Base-by-base conservation (phyloP, 2,888 invertebrate species). In the Pinctada fucata region DNA sequence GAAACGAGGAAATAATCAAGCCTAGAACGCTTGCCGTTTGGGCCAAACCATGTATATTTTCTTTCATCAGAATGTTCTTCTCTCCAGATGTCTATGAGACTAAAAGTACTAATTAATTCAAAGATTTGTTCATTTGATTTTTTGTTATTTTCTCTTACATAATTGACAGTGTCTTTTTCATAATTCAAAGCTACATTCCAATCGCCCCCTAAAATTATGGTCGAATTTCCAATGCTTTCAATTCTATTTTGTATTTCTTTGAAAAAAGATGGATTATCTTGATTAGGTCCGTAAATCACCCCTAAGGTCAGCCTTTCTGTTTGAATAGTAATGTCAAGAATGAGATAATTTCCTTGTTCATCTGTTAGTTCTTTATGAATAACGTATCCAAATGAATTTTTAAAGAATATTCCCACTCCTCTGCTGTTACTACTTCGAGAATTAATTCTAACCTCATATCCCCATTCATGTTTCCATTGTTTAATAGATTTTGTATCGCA, bases 341-440 rank as follows among this genome's bases (percentile, higher is more conserved):
- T 16, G 13, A 75, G 16, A 68, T 45, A 75, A 52, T 75, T 75
- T 3, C 75, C 75, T 45, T 68, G 47, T 51, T 16, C 13, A 16
- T 75, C 75, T 8, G 51, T 75, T 49, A 75, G 67, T 51, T 16
- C 52, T 2, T 75, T 68, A 48, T 51, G 13, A 10, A 75, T 75
- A 45, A 68, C 48, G n/a, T 65, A 68, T 45, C 68, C 31, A 68
- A 75, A 68, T 31, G 68, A 51, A 49, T 75, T 75, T 65, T 75
- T 75, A 49, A 75, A 75, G 6, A 75, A 67, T 52, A 75, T 68
- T 52, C 65, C 75, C 4, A 75, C 68, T 16, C 68, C 75, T 68
- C 75, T 65, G 16, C 75, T 75, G 16, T 31, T 47, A 13, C 48
- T 48, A 45, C 49, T 48, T 13, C 13, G 47, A n/a, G 67, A 75